Base-by-base conservation (phyloP, 2,888 invertebrate genomes). In the Leucoma salicis region DNA sequence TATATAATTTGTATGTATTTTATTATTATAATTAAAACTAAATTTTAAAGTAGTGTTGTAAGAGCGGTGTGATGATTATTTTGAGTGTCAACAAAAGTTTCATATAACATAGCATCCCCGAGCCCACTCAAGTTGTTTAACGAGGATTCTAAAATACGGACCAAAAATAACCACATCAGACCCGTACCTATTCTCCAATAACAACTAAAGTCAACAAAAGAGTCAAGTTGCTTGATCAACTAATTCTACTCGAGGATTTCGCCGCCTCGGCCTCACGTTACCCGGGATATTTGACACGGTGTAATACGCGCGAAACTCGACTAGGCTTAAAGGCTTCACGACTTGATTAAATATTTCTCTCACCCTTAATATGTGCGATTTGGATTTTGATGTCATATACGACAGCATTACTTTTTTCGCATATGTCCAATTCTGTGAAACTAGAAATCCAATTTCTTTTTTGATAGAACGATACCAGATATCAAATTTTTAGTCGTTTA, bases 251-350 rank as follows among this genome's bases (percentile, higher is more conserved):
- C 14, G 28, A 28, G 44, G 29, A 33, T 39, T 56, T 49, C 42
- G 31, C 39, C 46, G 53, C 35, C 59, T 35, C 49, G 42, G 56
- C 31, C 25, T 73, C 70, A 36, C 14, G 53, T 74, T 66, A 42
- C 64, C 34, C 63, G 58, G 46, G 61, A 53, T 48, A 70, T 57
- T 53, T 49, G 63, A 69, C 53, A 46, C 69, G 46, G 46, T 47
- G 53, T 59, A 63, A 60, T 60, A 59, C 56, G 56, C 55, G 63
- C 52, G 68, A 57, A 69, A 70, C 57, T 46, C 49, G 72, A 70
- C 37, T 4, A 49, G 52, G 57, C 51, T 61, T 50, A 57, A 36
- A 18, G 42, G 60, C 51, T 66, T 61, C 25, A 24, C 31, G 42
- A 45, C 49, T 54, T 66, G 69, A 67, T 66, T 61, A 58, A 69